phyloP scores from a whole-genome alignment of 2,797 vertebrate species.

The Sebastes oblongus region DNA sequence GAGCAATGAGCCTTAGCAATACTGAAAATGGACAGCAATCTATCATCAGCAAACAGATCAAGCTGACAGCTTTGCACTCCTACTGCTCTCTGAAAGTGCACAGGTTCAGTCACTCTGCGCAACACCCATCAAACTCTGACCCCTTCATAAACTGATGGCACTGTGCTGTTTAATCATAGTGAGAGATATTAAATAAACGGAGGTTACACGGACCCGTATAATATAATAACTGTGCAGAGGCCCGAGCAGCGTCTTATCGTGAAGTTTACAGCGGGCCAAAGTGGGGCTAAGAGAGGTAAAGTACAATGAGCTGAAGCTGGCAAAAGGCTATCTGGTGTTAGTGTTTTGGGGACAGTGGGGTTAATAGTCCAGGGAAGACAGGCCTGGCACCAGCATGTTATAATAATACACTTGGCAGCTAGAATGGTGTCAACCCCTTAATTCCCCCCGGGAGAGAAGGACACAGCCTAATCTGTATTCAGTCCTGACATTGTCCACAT shows the following conservation, averaged over 20 bases:
- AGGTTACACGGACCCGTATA: conserved; percentile 24
- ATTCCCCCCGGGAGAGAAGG: conserved; percentile 98
- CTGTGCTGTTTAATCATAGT: conserved; percentile 32
- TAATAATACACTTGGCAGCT: conserved; percentile 96
- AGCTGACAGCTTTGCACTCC: conserved; percentile 50
- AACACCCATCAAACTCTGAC: conserved; percentile 53
- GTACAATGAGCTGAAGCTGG: conserved; percentile 21
- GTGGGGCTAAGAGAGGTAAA: conserved; percentile 20
- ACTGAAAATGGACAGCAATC: conserved; percentile 74
- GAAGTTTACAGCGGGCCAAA: conserved; percentile 35
- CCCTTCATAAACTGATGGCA: conserved; percentile 48
- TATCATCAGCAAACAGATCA: conserved; percentile 60
- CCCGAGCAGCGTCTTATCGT: conserved; percentile 22
- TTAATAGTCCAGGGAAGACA: conserved; percentile 97
- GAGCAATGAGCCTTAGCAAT: conserved; percentile 71
- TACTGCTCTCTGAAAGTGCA: conserved; percentile 61
- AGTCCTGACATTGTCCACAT: conserved; percentile 99
- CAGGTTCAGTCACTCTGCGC: conserved; percentile 52
- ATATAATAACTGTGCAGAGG: conserved; percentile 21
- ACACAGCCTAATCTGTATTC: conserved; percentile 99
- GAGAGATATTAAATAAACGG: conserved; percentile 40
- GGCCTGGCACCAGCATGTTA: conserved; percentile 93
- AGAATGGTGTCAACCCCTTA: conserved; percentile 95
- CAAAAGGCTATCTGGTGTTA: conserved; percentile 58
- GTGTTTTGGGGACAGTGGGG: conserved; percentile 80